Conservation (phyloP, 1,140 invertebrate genomes). For the Acromyrmex heyeri region DNA sequence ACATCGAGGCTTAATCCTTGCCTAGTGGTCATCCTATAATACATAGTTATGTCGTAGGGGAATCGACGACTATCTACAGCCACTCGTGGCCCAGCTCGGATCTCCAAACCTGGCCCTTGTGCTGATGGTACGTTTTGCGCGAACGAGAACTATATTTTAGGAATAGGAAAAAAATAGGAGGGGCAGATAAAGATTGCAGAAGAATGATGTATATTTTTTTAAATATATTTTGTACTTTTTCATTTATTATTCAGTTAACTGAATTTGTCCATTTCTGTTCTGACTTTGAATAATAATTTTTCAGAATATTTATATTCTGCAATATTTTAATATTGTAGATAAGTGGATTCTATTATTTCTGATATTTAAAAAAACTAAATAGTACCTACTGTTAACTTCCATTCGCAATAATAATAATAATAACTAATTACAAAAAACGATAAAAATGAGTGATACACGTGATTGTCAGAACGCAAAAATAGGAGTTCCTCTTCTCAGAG, state of each 20-base stretch:
- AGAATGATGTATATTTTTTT: neutral
- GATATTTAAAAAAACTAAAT: neutral
- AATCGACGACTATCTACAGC: constrained; percentile 55
- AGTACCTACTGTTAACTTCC: too few species aligned
- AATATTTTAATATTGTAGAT: too few species aligned
- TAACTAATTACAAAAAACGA: too few species aligned
- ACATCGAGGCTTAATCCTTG: constrained; percentile 74
- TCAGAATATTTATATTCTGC: too few species aligned
- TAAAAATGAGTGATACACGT: too few species aligned
- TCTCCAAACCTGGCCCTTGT: constrained; percentile 7
- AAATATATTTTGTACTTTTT: neutral
- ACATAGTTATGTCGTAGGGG: constrained; percentile 60
- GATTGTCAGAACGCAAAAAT: too few species aligned
- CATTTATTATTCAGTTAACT: neutral
- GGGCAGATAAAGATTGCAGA: neutral
- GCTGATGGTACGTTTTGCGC: neutral
- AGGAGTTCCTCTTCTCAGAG: too few species aligned
- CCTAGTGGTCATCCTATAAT: constrained; percentile 64
- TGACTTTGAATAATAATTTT: neutral
- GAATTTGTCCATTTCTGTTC: neutral
- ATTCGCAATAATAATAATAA: too few species aligned
- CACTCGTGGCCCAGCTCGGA: constrained; percentile 29
- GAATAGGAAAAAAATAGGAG: neutral
- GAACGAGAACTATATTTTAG: neutral
- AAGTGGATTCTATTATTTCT: neutral